A percentile compares a stretch with the other conserved stretches of the same genome.
Evolutionary conservation across 2,888 invertebrate species (phyloP).

Genomic region (Diarsia dahlii): DNA sequence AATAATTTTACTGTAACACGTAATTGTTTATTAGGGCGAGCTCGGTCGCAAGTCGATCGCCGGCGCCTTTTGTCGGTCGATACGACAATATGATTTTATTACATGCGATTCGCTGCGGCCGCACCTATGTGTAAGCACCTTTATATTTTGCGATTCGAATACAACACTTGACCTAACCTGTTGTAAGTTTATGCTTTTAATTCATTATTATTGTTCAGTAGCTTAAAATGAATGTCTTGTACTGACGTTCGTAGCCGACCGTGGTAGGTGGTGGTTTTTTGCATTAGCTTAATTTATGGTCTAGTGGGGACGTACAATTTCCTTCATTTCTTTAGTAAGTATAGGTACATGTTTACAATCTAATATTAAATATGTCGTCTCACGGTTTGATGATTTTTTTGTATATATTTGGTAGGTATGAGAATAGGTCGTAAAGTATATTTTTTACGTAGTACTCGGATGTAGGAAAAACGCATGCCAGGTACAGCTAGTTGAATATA

Average conservation of each 20-base stretch:
- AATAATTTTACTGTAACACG: conserved; percentile 83
- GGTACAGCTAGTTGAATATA: too few species aligned
- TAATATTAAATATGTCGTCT: too few species aligned
- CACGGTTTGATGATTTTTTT: too few species aligned
- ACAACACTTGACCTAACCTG: conserved; percentile 69
- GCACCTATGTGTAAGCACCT: conserved; percentile 64
- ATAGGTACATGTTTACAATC: too few species aligned
- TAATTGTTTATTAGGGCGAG: conserved; percentile 86
- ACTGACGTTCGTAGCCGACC: neutral
- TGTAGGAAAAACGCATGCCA: too few species aligned
- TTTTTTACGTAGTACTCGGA: too few species aligned
- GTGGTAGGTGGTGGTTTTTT: too few species aligned
- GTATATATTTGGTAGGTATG: too few species aligned
- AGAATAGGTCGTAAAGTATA: too few species aligned
- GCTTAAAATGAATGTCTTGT: conserved; percentile 45
- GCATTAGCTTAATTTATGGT: too few species aligned
- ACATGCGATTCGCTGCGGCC: conserved; percentile 81
- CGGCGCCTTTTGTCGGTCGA: conserved; percentile 80
- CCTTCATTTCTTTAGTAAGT: too few species aligned
- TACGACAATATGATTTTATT: conserved; percentile 79
- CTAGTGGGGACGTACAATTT: too few species aligned
- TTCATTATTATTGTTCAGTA: conserved; percentile 55
- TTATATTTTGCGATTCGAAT: conserved; percentile 59
- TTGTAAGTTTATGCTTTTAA: conserved; percentile 34
- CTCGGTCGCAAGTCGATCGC: conserved; percentile 48